phyloP scores from a whole-genome alignment of 2,888 invertebrate genomes.

The Eilema depressum region DNA sequence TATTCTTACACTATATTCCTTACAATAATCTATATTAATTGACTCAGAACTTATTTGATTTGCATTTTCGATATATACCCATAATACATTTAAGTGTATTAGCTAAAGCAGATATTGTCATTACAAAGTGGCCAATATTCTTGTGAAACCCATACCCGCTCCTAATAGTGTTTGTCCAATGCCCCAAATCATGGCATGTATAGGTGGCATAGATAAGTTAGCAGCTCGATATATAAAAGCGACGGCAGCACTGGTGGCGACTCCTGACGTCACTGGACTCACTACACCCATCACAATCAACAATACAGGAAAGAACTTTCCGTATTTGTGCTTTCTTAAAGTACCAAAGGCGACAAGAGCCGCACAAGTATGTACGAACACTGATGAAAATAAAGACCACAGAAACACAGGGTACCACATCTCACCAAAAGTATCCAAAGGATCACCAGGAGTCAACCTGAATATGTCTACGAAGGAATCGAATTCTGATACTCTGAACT shows the following conservation, averaged over 20 bases:
- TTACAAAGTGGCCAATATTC: conserved; percentile 97
- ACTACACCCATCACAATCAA: conserved; percentile 96
- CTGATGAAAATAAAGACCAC: conserved; percentile 97
- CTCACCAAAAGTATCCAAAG: conserved; percentile 92
- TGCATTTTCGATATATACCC: conserved; percentile 30
- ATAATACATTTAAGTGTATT: conserved; percentile 37
- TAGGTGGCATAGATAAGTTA: conserved; percentile 94
- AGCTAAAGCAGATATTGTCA: conserved; percentile 41
- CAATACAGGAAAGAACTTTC: conserved; percentile 96
- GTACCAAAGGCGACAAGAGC: conserved; percentile 96
- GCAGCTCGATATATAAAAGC: conserved; percentile 98
- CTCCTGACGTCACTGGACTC: conserved; percentile 95
- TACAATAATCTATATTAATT: conserved; percentile 68
- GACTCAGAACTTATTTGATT: conserved; percentile 54
- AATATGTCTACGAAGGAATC: conserved; percentile 91
- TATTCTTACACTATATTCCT: conserved; percentile 53
- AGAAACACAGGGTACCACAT: conserved; percentile 99
- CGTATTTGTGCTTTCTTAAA: conserved; percentile 97
- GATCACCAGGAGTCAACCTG: conserved; percentile 88
- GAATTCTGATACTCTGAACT: conserved; percentile 87
- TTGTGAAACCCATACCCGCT: conserved; percentile 96
- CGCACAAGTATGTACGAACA: conserved; percentile 96
- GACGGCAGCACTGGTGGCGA: conserved; percentile 95
- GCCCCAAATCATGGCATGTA: conserved; percentile 98
- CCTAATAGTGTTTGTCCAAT: conserved; percentile 96